Conservation (phyloP, 2,888 invertebrate genomes). For the Eupithecia inturbata region DNA sequence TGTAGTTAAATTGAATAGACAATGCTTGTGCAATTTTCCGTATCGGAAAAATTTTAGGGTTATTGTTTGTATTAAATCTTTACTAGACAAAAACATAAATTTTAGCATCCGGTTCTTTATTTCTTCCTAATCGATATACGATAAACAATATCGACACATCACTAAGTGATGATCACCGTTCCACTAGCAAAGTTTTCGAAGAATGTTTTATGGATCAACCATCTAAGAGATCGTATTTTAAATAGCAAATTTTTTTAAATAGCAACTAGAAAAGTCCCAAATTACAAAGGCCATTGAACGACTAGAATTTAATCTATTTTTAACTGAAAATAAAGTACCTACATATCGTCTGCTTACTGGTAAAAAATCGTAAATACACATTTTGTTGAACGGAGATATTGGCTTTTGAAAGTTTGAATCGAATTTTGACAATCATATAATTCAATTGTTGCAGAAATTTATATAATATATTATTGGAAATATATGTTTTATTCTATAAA, state of each 20-base stretch:
- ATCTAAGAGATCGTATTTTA: conserved; percentile 42
- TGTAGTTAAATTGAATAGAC: not conserved
- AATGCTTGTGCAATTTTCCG: not conserved
- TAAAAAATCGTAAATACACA: no score
- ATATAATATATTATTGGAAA: no score
- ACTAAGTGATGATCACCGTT: conserved; percentile 30
- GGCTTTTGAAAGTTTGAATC: no score
- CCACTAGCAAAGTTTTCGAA: conserved; percentile 40
- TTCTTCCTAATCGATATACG: not conserved
- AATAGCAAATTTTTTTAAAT: conserved; percentile 35
- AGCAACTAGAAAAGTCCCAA: conserved; percentile 8
- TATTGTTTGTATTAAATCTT: not conserved
- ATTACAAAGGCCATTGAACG: not conserved
- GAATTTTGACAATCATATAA: no score
- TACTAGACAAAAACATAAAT: not conserved
- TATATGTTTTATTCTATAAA: no score
- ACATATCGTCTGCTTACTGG: no score
- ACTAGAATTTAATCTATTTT: not conserved
- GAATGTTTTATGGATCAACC: conserved; percentile 44
- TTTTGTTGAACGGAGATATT: no score
- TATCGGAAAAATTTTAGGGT: not conserved
- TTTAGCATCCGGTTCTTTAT: not conserved
- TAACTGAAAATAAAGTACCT: not conserved
- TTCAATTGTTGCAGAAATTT: no score
- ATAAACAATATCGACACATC: conserved; percentile 16